A percentile compares a stretch with the other conserved stretches of the same genome.
phyloP scores from a whole-genome alignment of 2,888 invertebrate genomes.

The Helleia helle region DNA sequence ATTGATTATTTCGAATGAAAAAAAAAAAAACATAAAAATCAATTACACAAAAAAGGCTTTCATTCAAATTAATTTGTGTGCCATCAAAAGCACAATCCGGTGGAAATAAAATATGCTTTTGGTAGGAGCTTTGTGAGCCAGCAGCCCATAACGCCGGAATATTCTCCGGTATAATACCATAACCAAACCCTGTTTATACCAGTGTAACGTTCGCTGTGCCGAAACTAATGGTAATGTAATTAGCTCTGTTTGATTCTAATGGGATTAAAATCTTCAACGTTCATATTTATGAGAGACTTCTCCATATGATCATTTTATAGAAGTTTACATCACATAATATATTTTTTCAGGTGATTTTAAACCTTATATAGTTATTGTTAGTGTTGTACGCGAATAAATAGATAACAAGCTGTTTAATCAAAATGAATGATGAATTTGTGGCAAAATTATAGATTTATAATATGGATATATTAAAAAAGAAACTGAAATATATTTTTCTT shows the following conservation, averaged over 20 bases:
- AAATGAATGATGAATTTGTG: too few species aligned
- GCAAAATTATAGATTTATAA: too few species aligned
- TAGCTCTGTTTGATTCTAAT: conserved; percentile 31
- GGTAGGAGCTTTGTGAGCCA: conserved; percentile 13
- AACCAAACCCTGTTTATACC: conserved; percentile 19
- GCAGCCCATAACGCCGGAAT: conserved; percentile 11
- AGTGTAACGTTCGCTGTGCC: conserved; percentile 37
- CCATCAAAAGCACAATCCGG: conserved; percentile 13
- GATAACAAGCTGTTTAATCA: too few species aligned
- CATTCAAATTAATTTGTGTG: not conserved
- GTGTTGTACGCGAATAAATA: too few species aligned
- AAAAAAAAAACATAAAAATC: not conserved
- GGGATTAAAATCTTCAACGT: conserved; percentile 26
- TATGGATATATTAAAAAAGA: too few species aligned
- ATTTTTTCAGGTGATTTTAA: too few species aligned
- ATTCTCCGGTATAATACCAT: conserved; percentile 9
- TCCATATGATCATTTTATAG: too few species aligned
- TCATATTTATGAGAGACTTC: conserved; percentile 16
- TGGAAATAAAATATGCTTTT: conserved; percentile 9
- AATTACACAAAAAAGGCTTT: conserved; percentile 1
- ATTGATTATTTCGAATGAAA: too few species aligned
- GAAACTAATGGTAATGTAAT: conserved; percentile 54
- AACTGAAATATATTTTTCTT: too few species aligned
- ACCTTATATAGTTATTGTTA: too few species aligned
- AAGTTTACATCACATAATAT: too few species aligned